Evolutionary conservation across 2,113 vertebrate genomes (phyloP).

Genomic region (Misgurnus anguillicaudatus): DNA sequence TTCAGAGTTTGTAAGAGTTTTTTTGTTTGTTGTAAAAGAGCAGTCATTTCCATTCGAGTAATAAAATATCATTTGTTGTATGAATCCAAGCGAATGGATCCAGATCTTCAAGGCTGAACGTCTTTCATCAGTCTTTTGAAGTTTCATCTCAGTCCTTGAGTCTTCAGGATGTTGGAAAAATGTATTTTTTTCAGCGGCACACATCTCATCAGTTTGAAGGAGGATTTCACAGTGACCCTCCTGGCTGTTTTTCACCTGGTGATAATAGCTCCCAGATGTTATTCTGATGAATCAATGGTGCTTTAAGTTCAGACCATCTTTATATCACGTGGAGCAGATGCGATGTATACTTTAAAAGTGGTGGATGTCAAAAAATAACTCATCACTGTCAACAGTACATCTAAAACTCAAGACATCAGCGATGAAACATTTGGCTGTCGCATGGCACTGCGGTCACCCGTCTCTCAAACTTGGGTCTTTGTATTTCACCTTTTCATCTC

Average conservation of each 20-base stretch:
- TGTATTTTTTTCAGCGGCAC: constrained; percentile 51
- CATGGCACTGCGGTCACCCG: constrained; percentile 61
- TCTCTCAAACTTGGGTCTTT: constrained; percentile 22
- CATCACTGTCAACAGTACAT: constrained; percentile 36
- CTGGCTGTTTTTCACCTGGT: constrained; percentile 28
- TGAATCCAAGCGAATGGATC: constrained; percentile 76
- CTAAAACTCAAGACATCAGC: constrained; percentile 65
- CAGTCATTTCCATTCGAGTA: constrained; percentile 76
- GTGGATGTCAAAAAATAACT: constrained; percentile 68
- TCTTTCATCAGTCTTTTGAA: constrained; percentile 45
- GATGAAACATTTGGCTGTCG: constrained; percentile 53
- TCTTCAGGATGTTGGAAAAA: constrained; percentile 27
- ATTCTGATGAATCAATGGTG: constrained; percentile 27
- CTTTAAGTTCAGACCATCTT: constrained; percentile 23
- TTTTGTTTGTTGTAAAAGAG: constrained; percentile 71
- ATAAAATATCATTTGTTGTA: constrained; percentile 79
- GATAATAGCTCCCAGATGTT: constrained; percentile 35
- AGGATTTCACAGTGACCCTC: constrained; percentile 54
- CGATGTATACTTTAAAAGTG: constrained; percentile 69
- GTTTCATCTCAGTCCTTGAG: constrained; percentile 32
- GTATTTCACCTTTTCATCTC: constrained; percentile 29
- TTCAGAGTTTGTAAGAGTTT: constrained; percentile 76
- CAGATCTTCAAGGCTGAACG: constrained; percentile 44
- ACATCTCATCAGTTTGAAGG: constrained; percentile 63
- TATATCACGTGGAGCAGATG: constrained; percentile 57